Evolutionary conservation across 2,113 vertebrate genomes (phyloP), one percentile per base, ranked within the genome.

Genomic region (Donacobius atricapilla): DNA sequence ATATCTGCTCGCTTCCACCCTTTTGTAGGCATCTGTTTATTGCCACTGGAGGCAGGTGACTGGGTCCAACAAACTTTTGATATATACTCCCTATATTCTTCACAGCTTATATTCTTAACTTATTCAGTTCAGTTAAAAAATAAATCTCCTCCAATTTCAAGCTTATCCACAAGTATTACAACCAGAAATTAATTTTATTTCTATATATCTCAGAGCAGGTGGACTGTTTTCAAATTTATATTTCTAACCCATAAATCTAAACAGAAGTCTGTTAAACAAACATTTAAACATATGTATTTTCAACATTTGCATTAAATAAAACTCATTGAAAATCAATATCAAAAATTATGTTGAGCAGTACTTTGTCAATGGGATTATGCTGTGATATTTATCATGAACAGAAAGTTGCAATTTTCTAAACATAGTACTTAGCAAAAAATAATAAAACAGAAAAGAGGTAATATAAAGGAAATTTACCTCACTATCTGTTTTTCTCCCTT

Each of bases 381-480:
- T 60, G 44, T 30, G 30, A 45, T 75, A 83, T 37, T 70, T 64
- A 79, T 9, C 15, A 64, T 24, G 24, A 72, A 57, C 9, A 51
- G 27, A 61, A 57, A 89, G 25, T 22, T 75, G 35, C 10, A 73
- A 37, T 66, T 47, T 24, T 71, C 56, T 44, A 73, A 90, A 66
- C 8, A 63, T 0, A 48, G 7, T 51, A 56, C 13, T 79, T 71
- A 42, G 10, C 40, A 44, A 83, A 85, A 93, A 80, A 35, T 8
- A 92, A 86, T 33, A 69, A 93, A 65, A 3, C 12, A 86, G 33
- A 76, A 93, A 90, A 79, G 11, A 86, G 7, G 9, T 14, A 89
- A 81, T 37, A 37, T n/a, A 83, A 83, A 80, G 33, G 14, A 94
- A 66, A 94, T 68, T 96, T 97, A 98, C 97, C 92, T 97, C 80